Percentiles rank a stretch among this genome's conserved stretches.
These are phyloP conservation scores for Platysteira castanea DNA, from an alignment of 2,113 vertebrate species.

Conservation along the genomic window DNA sequence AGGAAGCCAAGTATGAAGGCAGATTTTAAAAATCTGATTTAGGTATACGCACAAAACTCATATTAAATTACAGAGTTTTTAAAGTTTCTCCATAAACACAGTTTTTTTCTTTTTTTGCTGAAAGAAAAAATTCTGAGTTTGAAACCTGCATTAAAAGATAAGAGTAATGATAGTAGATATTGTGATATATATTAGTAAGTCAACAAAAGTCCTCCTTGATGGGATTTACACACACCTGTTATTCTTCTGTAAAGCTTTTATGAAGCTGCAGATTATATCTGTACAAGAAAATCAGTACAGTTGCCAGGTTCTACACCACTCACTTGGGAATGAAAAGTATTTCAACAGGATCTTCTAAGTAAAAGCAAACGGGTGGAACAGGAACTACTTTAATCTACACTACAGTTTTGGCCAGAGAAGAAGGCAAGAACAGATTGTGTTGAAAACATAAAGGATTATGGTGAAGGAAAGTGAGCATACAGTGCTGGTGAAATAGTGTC, in stretches of 20 bases:
- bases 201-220: not conserved
- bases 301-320: not conserved
- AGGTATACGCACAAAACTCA: not conserved
- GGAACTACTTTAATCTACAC: rapidly evolving
- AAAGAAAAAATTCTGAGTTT: not conserved
- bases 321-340: not conserved
- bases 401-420: not conserved
- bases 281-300: not conserved
- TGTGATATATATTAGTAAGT: not conserved
- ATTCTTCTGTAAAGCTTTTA: not conserved
- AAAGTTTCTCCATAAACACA: not conserved
- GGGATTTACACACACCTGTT: not conserved
- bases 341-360: not conserved
- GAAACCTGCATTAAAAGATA: not conserved
- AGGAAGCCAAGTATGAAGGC: not conserved
- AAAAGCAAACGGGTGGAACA: not conserved
- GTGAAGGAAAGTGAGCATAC: not conserved
- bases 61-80: not conserved
- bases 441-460: not conserved
- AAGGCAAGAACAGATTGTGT: not conserved
- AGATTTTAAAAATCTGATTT: not conserved
- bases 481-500: not conserved
- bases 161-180: not conserved
- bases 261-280: not conserved
- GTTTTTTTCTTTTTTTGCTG: not conserved